These are phyloP conservation scores for Daubentonia madagascariensis DNA, from an alignment of 2,113 vertebrate genomes.

Conservation along the genomic window DNA sequence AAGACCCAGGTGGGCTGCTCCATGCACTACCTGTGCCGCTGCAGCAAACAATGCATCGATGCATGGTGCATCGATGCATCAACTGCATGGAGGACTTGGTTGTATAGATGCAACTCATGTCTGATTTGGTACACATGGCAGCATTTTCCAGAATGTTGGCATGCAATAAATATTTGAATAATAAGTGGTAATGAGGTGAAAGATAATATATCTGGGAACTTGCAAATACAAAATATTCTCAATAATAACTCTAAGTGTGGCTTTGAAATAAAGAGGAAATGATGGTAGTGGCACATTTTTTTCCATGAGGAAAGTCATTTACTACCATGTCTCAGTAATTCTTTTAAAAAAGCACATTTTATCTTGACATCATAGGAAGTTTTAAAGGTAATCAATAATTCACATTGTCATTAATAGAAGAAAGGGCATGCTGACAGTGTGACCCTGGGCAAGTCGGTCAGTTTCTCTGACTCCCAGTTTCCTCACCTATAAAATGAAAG, in stretches of 20 bases:
- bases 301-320: background rate
- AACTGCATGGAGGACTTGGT: background rate
- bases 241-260: background rate
- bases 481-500: background rate
- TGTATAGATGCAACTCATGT: background rate
- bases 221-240: background rate
- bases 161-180: background rate
- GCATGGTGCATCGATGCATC: background rate
- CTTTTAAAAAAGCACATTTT: conserved; percentile 26
- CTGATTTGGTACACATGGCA: background rate
- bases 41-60: background rate
- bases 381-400: background rate
- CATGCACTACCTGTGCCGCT: background rate
- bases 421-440: background rate
- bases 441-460: background rate
- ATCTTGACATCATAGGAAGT: background rate
- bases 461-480: background rate
- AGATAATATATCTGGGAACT: background rate
- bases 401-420: background rate
- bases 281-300: background rate
- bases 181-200: background rate
- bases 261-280: conserved; percentile 8
- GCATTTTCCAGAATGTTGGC: background rate
- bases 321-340: background rate
- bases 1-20: background rate